These are phyloP conservation scores for Macroramphosus scolopax DNA, from an alignment of 2,797 vertebrate genomes.

Conservation along the genomic window DNA sequence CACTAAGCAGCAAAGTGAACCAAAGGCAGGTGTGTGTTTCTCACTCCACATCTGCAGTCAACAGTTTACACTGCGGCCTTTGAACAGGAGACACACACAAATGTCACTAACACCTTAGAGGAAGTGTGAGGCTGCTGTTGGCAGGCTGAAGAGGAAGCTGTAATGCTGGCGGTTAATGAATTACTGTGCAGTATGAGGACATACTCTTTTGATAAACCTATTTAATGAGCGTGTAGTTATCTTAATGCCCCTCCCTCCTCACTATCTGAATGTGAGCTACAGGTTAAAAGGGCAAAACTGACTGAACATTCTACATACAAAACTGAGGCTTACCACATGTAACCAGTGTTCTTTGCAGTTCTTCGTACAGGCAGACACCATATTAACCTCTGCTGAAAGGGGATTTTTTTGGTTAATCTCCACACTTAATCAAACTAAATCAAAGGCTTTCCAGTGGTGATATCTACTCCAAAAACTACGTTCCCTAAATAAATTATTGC, in stretches of 20 bases:
- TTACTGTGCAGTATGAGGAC: conserved; percentile 16
- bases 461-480: conserved; percentile 17
- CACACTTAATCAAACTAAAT: no score
- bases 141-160: no score
- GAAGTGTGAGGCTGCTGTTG: conserved; percentile 15
- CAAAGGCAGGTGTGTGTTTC: no score
- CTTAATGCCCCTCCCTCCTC: conserved; percentile 14
- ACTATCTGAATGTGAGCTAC: conserved; percentile 2
- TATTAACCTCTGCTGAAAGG: no score
- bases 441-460: no score
- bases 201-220: conserved; percentile 5
- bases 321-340: no score
- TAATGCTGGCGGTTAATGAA: conserved; percentile 30
- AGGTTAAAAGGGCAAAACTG: conserved; percentile 34
- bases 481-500: conserved; percentile 17
- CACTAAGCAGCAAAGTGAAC: no score
- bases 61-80: not conserved
- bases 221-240: no score
- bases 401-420: no score
- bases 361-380: no score
- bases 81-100: conserved; percentile 20
- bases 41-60: no score
- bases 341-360: no score
- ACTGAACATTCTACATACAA: conserved; percentile 26
- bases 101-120: conserved; percentile 2